Base-by-base conservation (phyloP, 2,888 invertebrate genomes). In the Selenia dentaria region DNA sequence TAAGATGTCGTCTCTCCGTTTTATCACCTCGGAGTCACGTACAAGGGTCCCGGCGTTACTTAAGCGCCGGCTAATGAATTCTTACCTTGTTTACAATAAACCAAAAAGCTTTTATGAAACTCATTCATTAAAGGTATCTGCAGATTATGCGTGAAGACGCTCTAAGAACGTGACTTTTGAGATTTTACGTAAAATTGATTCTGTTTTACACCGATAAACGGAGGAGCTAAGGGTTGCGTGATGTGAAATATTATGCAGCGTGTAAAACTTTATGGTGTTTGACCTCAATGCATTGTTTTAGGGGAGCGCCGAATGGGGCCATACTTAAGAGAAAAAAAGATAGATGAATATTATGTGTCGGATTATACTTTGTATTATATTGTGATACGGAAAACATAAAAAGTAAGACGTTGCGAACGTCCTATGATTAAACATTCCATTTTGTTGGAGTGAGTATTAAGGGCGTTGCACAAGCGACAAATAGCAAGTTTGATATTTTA, bases 71-170 rank as follows among this genome's bases (percentile, higher is more conserved):
- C 72, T 85, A 83, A 85, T 85, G 83, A 86, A 84, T 82, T 83
- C 77, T 74, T 70, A 74, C 74, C 70, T 74, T 85, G 83, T 86
- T 85, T 83, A 82, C 81, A 81, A 83, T 83, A 78, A 81, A 80
- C 77, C 74, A 72, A 80, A 79, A 78, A 73, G 79, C 78, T 79
- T 83, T 83, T 78, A 80, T 77, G 76, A 74, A 78, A 71, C 69
- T 67, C 72, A 76, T 80, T 77, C 76, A 79, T 81, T 79, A 78
- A 74, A 74, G 65, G 66, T 72, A 77, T 74, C 75, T 73, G 62
- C 61, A 69, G 76, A 79, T 80, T 80, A 78, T 80, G 81, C 80
- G 75, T 77, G 73, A 74, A 74, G 77, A 71, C 74, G 74, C 63
- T 64, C 73, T 62, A 47, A 62, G 74, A 67, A 76, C 81, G 79